Percentiles rank a stretch among this genome's conserved stretches.
Evolutionary conservation across 1,140 invertebrate genomes (phyloP).

Genomic region (Ceratina calcarata): DNA sequence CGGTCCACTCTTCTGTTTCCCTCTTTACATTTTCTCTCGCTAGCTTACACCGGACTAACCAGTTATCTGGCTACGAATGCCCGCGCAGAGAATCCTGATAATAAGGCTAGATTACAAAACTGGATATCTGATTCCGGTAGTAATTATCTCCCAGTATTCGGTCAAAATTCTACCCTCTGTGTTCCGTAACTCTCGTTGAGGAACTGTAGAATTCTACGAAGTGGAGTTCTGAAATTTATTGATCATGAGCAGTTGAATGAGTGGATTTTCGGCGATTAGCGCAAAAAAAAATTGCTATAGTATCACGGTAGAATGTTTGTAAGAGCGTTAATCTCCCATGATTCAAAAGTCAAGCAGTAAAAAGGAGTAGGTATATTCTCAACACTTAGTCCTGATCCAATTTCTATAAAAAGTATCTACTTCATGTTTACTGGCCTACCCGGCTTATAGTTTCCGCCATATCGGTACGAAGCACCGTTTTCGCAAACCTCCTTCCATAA

Average conservation of each 20-base stretch:
- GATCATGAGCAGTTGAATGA: no score
- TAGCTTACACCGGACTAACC: not conserved
- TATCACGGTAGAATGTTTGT: no score
- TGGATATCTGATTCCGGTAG: not conserved
- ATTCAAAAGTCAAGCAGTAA: no score
- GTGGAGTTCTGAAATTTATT: no score
- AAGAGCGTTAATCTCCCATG: no score
- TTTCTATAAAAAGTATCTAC: not conserved
- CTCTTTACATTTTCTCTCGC: not conserved
- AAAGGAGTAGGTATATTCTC: no score
- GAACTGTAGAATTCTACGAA: no score
- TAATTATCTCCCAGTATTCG: no score
- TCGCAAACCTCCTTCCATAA: not conserved
- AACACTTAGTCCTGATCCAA: no score
- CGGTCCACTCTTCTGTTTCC: not conserved
- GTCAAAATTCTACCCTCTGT: no score
- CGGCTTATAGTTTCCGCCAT: not conserved
- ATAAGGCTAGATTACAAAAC: slow-evolving; percentile 17
- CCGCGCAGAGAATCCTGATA: not conserved
- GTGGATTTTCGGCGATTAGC: no score
- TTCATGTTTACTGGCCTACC: not conserved
- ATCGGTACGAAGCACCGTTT: not conserved
- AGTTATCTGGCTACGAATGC: slow-evolving; percentile 11
- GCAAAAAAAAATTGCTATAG: no score
- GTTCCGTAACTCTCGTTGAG: not conserved